phyloP scores from a whole-genome alignment of 1,140 invertebrate species.

The Papilio xuthus region DNA sequence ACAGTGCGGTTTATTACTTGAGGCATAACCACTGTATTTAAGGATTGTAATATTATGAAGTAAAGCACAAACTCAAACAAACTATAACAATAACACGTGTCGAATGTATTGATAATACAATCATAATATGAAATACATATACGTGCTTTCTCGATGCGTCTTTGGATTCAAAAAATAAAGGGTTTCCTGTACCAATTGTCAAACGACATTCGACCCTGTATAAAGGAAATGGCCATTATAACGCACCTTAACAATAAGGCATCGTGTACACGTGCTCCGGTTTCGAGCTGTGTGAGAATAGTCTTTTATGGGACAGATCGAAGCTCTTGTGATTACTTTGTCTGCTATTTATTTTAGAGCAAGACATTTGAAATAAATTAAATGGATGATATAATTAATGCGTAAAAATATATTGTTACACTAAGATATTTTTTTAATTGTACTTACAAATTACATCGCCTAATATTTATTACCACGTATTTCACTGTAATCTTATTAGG shows the following conservation, averaged over 20 bases:
- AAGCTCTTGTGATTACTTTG: conserved; percentile 20
- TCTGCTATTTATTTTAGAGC: background rate
- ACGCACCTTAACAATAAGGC: conserved; percentile 53
- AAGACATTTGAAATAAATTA: background rate
- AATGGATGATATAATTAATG: background rate
- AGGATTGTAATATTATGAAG: background rate
- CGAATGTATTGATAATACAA: conserved; percentile 28
- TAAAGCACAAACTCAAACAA: background rate
- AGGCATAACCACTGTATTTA: background rate
- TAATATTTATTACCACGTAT: too few relatives aligned
- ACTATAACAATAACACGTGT: conserved; percentile 29
- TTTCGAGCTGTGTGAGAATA: conserved; percentile 54
- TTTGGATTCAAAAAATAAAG: conserved; percentile 70
- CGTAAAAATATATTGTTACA: background rate
- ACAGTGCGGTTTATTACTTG: background rate
- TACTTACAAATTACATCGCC: too few relatives aligned
- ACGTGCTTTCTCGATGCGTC: conserved; percentile 57
- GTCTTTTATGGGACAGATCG: conserved; percentile 40
- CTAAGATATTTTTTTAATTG: too few relatives aligned
- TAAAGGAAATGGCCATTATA: conserved; percentile 64
- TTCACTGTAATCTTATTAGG: too few relatives aligned
- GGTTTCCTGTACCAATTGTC: conserved; percentile 73
- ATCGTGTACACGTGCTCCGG: conserved; percentile 55
- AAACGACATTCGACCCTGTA: conserved; percentile 52
- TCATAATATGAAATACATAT: conserved; percentile 27